Base-by-base conservation (phyloP, 2,797 vertebrate species). In the Carduelis carduelis region DNA sequence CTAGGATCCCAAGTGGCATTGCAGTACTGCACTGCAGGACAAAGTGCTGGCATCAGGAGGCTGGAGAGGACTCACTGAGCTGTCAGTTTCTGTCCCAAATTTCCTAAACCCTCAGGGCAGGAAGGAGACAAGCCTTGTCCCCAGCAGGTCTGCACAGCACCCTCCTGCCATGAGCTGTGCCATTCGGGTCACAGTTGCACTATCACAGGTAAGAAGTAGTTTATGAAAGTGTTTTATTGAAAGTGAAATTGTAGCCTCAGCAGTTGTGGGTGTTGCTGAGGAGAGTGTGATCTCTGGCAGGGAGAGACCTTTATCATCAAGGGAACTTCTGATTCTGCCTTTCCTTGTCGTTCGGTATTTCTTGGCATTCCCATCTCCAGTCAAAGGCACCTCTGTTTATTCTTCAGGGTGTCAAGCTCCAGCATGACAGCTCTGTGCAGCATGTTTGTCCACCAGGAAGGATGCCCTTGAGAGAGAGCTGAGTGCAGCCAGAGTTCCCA, bases 111-210 rank as follows among this genome's bases (percentile, higher is more conserved):
- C 55, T 41, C 17, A 35, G 18, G 56, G 63, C 44, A 81, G 72
- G 63, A 75, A 79, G 59, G 74, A 79, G 35, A 46, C 0, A 1
- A 59, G 39, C 55, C 21, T 72, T 6, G 1, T 76, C 41, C 63
- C 56, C 68, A 70, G 32, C 71, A 72, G 56, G 47, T 81, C 47
- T 0, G 0, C 47, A 8, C 50, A 76, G 57, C 1, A 0, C 2
- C 0, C n/a, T 60, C 64, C 80, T 55, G 52, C 63, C 47, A 10
- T 1, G 2, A 34, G 35, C 65, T 49, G 34, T 70, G 47, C 57
- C 4, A 0, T 43, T 30, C 23, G 34, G 52, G 32, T 17, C 74
- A 74, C 0, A 0, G 44, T 22, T 82, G 34, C 2, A 2, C 60
- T 77, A 27, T 21, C n/a, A 14, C 24, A 83, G 39, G 16, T 63